A percentile compares a stretch with the other conserved stretches of the same genome.
These are phyloP conservation scores for Deroptyus accipitrinus DNA, from an alignment of 2,113 vertebrate species.

Conservation along the genomic window DNA sequence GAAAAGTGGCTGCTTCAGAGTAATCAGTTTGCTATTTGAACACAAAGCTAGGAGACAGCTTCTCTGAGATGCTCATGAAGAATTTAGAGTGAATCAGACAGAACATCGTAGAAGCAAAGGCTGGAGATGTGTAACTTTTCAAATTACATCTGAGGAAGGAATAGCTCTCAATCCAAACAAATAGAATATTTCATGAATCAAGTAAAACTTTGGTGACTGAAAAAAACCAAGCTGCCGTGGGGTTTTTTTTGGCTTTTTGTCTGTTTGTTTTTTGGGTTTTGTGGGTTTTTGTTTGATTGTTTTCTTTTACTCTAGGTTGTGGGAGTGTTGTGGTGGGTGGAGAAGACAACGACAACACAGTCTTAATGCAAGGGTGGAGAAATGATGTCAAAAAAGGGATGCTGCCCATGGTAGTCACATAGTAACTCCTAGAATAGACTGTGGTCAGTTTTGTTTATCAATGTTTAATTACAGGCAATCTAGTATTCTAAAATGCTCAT, in stretches of 20 bases:
- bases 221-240: background rate
- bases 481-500: background rate
- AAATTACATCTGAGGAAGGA: background rate
- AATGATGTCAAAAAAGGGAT: background rate
- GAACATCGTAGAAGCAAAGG: background rate
- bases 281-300: background rate
- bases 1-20: background rate
- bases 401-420: background rate
- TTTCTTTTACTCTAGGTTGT: background rate
- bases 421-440: background rate
- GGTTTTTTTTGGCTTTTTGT: background rate
- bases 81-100: background rate
- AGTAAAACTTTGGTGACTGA: background rate
- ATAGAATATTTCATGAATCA: background rate
- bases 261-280: background rate
- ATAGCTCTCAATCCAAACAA: background rate
- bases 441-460: background rate
- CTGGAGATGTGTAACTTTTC: background rate
- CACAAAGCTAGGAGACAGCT: background rate
- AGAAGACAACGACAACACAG: background rate
- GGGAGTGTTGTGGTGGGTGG: background rate
- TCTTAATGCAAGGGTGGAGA: background rate
- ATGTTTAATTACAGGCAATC: background rate
- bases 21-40: background rate
- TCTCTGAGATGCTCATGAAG: background rate